Percentiles rank a stretch among this genome's conserved stretches.
These are phyloP conservation scores for Azorinus chamasolen DNA, from an alignment of 2,888 invertebrate genomes.

Conservation along the genomic window DNA sequence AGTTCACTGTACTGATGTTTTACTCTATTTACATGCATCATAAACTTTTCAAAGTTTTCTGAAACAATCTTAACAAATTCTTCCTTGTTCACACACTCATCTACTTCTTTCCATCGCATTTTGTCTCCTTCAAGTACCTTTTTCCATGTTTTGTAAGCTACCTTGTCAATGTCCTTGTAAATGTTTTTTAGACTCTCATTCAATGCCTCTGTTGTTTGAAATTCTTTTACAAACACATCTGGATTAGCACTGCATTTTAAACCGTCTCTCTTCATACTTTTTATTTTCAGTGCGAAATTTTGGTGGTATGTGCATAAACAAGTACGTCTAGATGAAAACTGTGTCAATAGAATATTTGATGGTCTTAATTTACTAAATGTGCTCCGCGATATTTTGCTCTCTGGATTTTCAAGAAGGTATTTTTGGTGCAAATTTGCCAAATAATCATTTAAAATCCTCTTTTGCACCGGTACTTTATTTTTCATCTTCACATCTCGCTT, in stretches of 20 bases:
- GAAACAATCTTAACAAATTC: conserved; percentile 19
- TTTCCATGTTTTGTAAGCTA: conserved; percentile 16
- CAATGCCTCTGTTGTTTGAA: too few species aligned
- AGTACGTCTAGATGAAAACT: too few species aligned
- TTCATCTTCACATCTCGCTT: neutral
- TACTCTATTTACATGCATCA: conserved; percentile 29
- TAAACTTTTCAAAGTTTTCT: conserved; percentile 17
- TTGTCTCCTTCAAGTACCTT: conserved; percentile 21
- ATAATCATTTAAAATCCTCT: conserved; percentile 26
- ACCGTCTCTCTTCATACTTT: neutral
- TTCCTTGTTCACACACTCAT: neutral
- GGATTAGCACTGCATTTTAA: too few species aligned
- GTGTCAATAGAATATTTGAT: too few species aligned
- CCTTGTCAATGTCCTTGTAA: neutral
- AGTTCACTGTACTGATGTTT: conserved; percentile 36
- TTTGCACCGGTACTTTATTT: conserved; percentile 11
- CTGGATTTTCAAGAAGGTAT: conserved; percentile 30
- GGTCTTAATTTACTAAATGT: conserved; percentile 18
- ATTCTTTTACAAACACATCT: too few species aligned
- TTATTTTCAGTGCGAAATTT: conserved; percentile 3
- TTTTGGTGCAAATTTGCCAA: conserved; percentile 24
- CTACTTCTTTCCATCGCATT: conserved; percentile 16
- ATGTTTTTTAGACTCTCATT: too few species aligned
- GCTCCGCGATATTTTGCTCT: conserved; percentile 1
- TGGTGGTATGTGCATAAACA: conserved; percentile 32